Percentiles rank a stretch among this genome's conserved stretches.
These are phyloP conservation scores for Lemur catta DNA, from an alignment of 2,797 vertebrate genomes.

Conservation along the genomic window DNA sequence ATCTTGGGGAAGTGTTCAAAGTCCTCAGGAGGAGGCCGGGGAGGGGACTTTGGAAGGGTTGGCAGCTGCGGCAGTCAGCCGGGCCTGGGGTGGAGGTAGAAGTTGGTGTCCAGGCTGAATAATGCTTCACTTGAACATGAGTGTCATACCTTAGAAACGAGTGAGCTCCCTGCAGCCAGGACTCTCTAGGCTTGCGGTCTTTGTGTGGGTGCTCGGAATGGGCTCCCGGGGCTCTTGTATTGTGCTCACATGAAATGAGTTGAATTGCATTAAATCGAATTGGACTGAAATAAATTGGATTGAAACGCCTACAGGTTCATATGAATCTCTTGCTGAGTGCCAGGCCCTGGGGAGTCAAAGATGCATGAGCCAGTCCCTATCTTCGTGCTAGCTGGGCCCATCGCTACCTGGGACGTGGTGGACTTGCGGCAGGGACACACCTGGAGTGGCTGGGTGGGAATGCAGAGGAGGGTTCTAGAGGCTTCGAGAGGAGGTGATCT, in stretches of 20 bases:
- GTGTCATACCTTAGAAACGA: not conserved
- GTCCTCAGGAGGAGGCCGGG: not conserved
- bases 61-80: not conserved
- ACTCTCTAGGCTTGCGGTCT: not conserved
- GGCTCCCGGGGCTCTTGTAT: not conserved
- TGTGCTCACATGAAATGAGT: not conserved
- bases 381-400: not conserved
- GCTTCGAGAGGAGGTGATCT: not conserved
- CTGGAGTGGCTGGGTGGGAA: accelerated
- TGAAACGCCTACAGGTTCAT: not conserved
- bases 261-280: not conserved
- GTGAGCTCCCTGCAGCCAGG: not conserved
- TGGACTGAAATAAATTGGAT: constrained; percentile 26
- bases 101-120: not conserved
- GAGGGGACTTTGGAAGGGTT: not conserved
- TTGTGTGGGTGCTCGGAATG: not conserved
- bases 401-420: accelerated
- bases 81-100: not conserved
- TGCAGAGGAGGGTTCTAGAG: not conserved
- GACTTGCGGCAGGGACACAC: accelerated
- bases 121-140: not conserved
- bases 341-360: not conserved
- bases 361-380: accelerated
- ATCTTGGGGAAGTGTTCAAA: not conserved
- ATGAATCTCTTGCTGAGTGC: not conserved